Evolutionary conservation across 2,888 invertebrate species (phyloP).

Genomic region (Gortyna flavago): DNA sequence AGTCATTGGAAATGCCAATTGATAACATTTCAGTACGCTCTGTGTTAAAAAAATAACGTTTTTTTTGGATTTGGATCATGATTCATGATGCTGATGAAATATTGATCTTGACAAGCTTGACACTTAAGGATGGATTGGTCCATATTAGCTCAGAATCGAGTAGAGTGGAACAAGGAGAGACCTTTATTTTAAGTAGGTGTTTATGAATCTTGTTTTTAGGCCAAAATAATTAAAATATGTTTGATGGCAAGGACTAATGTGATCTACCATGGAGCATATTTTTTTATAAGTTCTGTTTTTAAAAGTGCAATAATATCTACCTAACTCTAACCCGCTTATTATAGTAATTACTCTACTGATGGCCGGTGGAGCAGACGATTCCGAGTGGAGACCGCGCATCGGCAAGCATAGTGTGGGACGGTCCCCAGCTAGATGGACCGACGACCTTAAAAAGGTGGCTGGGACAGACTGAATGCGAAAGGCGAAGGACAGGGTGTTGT

Average conservation of each 20-base stretch:
- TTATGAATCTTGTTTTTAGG: background rate
- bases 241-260: background rate
- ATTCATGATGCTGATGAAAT: background rate
- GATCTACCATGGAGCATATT: background rate
- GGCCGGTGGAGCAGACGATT: background rate
- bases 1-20: constrained; percentile 27
- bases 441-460: background rate
- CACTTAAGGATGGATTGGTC: background rate
- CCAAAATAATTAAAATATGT: background rate
- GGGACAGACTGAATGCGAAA: too few relatives aligned
- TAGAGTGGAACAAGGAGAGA: too few relatives aligned
- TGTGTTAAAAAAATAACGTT: background rate
- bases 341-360: background rate
- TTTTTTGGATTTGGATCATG: background rate
- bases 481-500: too few relatives aligned
- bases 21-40: constrained; percentile 12
- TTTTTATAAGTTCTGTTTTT: background rate
- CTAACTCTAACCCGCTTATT: too few relatives aligned
- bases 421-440: too few relatives aligned
- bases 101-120: background rate
- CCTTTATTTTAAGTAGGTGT: too few relatives aligned
- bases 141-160: background rate
- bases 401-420: too few relatives aligned
- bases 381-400: background rate
- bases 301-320: too few relatives aligned